Evolutionary conservation across 1,140 invertebrate species (phyloP).

Genomic region (Myzus persicae): DNA sequence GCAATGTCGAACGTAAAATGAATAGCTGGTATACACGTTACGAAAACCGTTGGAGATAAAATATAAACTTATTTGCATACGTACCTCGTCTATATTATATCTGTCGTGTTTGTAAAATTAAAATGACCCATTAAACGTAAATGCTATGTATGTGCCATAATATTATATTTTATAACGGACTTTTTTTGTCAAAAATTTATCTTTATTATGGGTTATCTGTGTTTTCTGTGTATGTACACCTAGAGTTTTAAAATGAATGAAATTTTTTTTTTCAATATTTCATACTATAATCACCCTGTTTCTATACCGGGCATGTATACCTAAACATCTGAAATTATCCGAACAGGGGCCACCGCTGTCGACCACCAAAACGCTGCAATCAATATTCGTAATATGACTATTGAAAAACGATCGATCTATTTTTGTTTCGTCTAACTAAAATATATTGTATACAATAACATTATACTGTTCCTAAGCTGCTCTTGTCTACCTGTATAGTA

Average conservation of each 20-base stretch:
- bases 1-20: background rate
- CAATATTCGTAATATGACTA: background rate
- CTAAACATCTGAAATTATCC: too few species aligned
- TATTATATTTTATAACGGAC: too few species aligned
- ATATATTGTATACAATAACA: too few species aligned
- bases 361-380: background rate
- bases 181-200: background rate
- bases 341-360: fast-evolving
- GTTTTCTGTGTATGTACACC: too few species aligned
- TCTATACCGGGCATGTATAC: too few species aligned
- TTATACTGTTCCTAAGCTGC: background rate
- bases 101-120: background rate
- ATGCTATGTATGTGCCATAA: too few species aligned
- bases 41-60: background rate
- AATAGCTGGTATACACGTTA: background rate
- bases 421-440: background rate
- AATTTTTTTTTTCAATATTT: too few species aligned
- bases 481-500: background rate
- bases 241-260: too few species aligned
- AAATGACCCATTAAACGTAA: background rate
- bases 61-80: background rate
- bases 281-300: too few species aligned
- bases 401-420: background rate
- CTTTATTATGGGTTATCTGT: too few species aligned
- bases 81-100: background rate